Base-by-base conservation (phyloP, 2,797 vertebrate genomes). In the Rhinophrynus dorsalis region DNA sequence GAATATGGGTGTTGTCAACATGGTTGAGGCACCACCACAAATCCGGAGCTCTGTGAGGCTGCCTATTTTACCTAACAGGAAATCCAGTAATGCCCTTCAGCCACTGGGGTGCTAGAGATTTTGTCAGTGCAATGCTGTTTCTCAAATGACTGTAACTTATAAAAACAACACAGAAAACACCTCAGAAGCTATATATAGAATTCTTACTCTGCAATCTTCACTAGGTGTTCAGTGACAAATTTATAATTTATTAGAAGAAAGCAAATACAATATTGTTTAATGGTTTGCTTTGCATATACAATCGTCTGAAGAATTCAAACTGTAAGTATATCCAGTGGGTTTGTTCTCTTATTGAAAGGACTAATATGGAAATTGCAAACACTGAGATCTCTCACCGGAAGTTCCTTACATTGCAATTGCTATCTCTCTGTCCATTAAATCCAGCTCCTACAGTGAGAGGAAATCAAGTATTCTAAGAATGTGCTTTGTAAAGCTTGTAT, bases 281-380 rank as follows among this genome's bases (percentile, higher is more conserved):
- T 90, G 85, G 81, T 73, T 75, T 88, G 83, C 83, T 85, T 87
- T 88, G 83, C 86, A 80, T 85, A 85, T 75, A 83, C 83, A 78
- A 74, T 58, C 67, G 78, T 74, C 79, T 63, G 77, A 67, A 90
- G 79, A 83, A 90, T 90, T 84, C 85, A 83, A 89, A 86, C 73
- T 86, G 89, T 88, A 86, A 80, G 89, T 90, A 85, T 78, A 80
- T 84, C 81, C 74, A 73, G 21, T 55, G 83, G 75, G 79, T 85
- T 86, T 85, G 59, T 76, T 78, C 75, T 38, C 74, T 84, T 83
- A 81, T 79, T 72, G 52, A 80, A 90, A 44, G 81, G 83, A 90
- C 88, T 84, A 90, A 90, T 91, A 91, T 90, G 90, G 89, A 88
- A 86, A 89, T 90, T 76, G 75, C 79, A 81, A 83, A 79, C 83